phyloP scores from a whole-genome alignment of 2,888 invertebrate genomes.

The Heteromyza rotundicornis region DNA sequence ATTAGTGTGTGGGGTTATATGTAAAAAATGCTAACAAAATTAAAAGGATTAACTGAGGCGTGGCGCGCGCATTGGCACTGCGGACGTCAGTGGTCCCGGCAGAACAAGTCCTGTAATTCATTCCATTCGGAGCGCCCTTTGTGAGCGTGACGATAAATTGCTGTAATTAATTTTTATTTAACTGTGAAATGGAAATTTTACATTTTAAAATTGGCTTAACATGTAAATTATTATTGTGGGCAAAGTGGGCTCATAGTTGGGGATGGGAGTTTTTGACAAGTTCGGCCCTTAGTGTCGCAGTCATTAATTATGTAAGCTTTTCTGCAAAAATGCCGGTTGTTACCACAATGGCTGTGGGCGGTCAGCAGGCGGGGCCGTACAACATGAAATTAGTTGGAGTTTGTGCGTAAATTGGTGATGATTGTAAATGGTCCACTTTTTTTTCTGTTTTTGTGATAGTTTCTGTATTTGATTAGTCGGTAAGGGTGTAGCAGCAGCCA shows the following conservation, averaged over 20 bases:
- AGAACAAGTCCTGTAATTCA: conserved; percentile 39
- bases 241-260: conserved; percentile 26
- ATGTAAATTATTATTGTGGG: conserved; percentile 56
- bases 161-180: conserved; percentile 59
- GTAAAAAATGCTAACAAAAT: conserved; percentile 33
- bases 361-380: not conserved
- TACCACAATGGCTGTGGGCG: conserved; percentile 1
- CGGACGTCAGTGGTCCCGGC: conserved; percentile 23
- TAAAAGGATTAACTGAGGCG: conserved; percentile 29
- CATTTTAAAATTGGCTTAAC: conserved; percentile 56
- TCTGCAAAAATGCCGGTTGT: conserved; percentile 9
- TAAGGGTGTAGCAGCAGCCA: too few relatives aligned
- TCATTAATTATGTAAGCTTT: conserved; percentile 50
- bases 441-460: too few relatives aligned
- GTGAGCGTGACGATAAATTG: conserved; percentile 49
- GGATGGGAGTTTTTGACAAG: conserved; percentile 31
- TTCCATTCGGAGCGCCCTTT: conserved; percentile 38
- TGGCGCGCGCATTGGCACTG: not conserved
- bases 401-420: conserved; percentile 15
- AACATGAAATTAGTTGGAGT: not conserved
- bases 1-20: conserved; percentile 40
- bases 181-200: conserved; percentile 51
- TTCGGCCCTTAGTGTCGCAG: conserved; percentile 41
- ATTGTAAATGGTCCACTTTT: too few relatives aligned
- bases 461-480: too few relatives aligned